Conservation (phyloP, 2,797 vertebrate genomes). For the Nyctibius grandis region DNA sequence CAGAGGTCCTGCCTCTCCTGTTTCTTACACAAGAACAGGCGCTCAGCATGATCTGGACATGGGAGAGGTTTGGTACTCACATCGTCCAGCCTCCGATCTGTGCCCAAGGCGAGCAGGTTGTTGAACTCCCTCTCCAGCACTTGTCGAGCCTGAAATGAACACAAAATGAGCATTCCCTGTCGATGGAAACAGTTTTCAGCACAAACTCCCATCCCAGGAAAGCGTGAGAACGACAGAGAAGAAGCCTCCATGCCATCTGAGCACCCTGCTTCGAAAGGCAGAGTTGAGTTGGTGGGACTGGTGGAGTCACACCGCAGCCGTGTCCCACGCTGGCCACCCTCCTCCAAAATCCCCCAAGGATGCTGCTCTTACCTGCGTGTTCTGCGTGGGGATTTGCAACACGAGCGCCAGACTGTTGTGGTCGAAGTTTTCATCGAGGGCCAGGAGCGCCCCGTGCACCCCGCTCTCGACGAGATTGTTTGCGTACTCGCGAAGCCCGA, state of each 20-base stretch:
- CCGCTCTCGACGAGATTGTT: conserved; percentile 90
- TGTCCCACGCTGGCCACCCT: not conserved
- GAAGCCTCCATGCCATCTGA: rapidly evolving
- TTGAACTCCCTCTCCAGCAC: conserved; percentile 96
- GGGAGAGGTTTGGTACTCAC: conserved; percentile 71
- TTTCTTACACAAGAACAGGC: not conserved
- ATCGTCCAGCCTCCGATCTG: conserved; percentile 89
- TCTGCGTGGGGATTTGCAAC: conserved; percentile 96
- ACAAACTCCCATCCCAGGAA: not conserved
- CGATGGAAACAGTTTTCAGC: not conserved
- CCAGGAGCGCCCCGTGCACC: conserved; percentile 87
- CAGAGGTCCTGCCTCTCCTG: not conserved
- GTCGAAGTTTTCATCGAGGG: conserved; percentile 94
- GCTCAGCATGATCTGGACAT: not conserved
- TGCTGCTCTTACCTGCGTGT: conserved; percentile 84
- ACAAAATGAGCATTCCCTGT: not conserved
- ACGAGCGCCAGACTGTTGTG: conserved; percentile 92
- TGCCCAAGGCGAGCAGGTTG: conserved; percentile 92
- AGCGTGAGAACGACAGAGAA: not conserved
- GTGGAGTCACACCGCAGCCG: not conserved
- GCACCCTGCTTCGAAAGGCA: not conserved
- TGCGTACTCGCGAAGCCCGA: conserved; percentile 91
- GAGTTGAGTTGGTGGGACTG: not conserved
- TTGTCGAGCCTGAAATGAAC: conserved; percentile 85
- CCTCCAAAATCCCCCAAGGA: not conserved